These are phyloP conservation scores for Phanerotoma sp. DNA, from an alignment of 2,888 invertebrate genomes.

Conservation along the genomic window DNA sequence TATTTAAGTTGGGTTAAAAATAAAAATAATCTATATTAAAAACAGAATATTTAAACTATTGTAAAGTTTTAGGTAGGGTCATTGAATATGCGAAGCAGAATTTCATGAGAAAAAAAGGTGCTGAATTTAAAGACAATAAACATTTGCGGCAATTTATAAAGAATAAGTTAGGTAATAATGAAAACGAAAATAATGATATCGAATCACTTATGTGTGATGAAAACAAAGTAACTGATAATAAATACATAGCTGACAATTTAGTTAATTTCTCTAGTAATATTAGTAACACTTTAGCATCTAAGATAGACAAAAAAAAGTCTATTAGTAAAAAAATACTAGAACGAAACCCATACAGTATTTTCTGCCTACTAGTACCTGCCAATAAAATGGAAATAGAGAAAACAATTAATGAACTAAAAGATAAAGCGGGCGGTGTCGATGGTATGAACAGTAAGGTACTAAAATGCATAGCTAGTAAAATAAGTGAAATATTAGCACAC, in stretches of 20 bases:
- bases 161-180: neutral
- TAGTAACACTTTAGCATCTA: neutral
- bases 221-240: neutral
- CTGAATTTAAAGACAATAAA: neutral
- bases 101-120: neutral
- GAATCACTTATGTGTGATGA: neutral
- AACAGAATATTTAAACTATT: neutral
- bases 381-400: neutral
- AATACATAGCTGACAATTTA: neutral
- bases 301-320: neutral
- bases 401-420: neutral
- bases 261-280: neutral
- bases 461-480: neutral
- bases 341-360: neutral
- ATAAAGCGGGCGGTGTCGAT: slow-evolving; percentile 5
- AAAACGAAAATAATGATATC: neutral
- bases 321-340: neutral
- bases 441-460: neutral
- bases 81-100: neutral
- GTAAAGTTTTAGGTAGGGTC: neutral
- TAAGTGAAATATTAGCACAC: neutral
- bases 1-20: neutral
- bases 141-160: neutral
- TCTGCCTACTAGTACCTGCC: neutral
- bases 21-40: neutral